Evolutionary conservation across 2,888 invertebrate genomes (phyloP), one percentile per base, ranked within the genome.

Genomic region (Gisinianus flammeolus): DNA sequence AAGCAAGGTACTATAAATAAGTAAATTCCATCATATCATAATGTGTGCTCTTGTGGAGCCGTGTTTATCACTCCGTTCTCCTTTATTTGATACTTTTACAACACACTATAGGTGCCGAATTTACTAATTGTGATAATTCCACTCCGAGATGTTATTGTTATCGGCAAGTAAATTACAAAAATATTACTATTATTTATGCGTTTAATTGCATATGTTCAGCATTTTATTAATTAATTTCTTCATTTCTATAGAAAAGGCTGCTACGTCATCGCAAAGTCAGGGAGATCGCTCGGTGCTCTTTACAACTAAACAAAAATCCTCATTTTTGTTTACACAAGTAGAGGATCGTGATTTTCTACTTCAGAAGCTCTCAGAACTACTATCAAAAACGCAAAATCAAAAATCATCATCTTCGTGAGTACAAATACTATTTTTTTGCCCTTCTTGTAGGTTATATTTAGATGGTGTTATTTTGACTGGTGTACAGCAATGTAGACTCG

Each of bases 51-150:
- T 44, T 16, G 16, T 10, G 16, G 6, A 44, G 6, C 16, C 16
- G 44, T 10, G 16, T 44, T 44, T 16, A 44, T 16, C 54, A 54
- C 54, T 54, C n/a, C n/a, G 54, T 54, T 54, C 16, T 6, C 8
- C n/a, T 54, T 54, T 16, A n/a, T 3, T 8, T 54, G 10, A 26
- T 28, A 28, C 28, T 62, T 12, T 62, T 62, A 22, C 26, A 22
- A 62, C 62, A 33, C 26, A 66, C 30, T 54, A 31, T 35, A 95
- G 94, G 93, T 94, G 0, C 90, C 90, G 82, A 90, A 91, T 84
- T 89, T 95, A 85, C 95, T 96, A 12, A 93, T 93, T 81, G 88
- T 98, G n/a, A 94, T 96, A 0, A 92, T 97, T 86, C 96, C 97
- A 0, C 88, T 97, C 71, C 90, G 95, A 81, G 94, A 94, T 85